A percentile compares a stretch with the other conserved stretches of the same genome.
These are phyloP conservation scores for Papilio dardanus DNA, from an alignment of 1,140 invertebrate species.

Conservation along the genomic window DNA sequence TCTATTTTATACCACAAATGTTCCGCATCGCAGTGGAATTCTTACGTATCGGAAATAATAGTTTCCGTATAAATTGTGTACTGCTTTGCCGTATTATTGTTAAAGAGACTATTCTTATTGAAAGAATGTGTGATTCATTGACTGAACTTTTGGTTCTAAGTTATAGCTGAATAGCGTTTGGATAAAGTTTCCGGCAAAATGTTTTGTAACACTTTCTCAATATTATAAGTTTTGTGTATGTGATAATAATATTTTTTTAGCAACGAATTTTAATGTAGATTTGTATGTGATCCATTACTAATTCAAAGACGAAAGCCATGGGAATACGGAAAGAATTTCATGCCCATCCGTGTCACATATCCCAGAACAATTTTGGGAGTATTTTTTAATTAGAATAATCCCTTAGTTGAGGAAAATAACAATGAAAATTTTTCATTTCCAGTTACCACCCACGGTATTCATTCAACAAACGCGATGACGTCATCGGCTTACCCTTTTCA, in stretches of 20 bases:
- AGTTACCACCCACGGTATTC: background rate
- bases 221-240: background rate
- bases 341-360: background rate
- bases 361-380: background rate
- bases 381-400: background rate
- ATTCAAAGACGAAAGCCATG: background rate
- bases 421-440: background rate
- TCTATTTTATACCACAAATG: constrained; percentile 1
- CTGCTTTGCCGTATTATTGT: background rate
- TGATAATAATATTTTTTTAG: background rate
- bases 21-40: constrained; percentile 10
- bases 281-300: background rate
- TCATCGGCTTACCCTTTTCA: constrained; percentile 22
- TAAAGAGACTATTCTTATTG: background rate
- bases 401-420: background rate
- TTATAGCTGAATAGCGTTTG: background rate
- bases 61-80: background rate
- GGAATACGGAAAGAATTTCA: background rate
- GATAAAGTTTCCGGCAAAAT: background rate
- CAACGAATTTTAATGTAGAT: background rate
- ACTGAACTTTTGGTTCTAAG: background rate
- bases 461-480: constrained; percentile 9
- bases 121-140: background rate
- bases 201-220: too few species aligned
- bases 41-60: background rate